Evolutionary conservation across 2,797 vertebrate genomes (phyloP).

Genomic region (Myotis pilosus): DNA sequence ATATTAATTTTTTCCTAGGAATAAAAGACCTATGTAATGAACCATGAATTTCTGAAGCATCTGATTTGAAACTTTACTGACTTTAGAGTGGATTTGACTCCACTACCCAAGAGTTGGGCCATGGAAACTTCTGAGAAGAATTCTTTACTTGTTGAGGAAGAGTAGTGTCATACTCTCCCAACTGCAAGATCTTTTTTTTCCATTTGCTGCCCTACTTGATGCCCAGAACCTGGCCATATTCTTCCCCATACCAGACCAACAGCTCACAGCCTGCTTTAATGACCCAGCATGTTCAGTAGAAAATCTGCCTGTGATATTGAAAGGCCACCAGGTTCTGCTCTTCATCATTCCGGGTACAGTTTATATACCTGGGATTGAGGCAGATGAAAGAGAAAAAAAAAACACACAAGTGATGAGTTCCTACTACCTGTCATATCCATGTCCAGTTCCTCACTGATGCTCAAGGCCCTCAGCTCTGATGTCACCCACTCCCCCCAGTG

Average conservation of each 20-base stretch:
- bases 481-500: not conserved
- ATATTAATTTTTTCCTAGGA: not conserved
- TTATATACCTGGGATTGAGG: constrained; percentile 78
- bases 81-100: not conserved
- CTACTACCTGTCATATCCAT: too few relatives aligned
- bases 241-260: constrained; percentile 82
- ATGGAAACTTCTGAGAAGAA: not conserved
- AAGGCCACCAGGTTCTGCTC: constrained; percentile 40
- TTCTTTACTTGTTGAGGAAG: not conserved
- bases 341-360: constrained; percentile 79
- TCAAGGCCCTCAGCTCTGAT: rapidly evolving
- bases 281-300: too few relatives aligned
- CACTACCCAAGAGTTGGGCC: not conserved
- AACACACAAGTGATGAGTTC: not conserved
- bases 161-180: not conserved
- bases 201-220: constrained; percentile 75
- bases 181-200: not conserved
- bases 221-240: constrained; percentile 78
- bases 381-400: not conserved
- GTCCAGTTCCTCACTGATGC: too few relatives aligned
- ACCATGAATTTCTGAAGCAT: not conserved
- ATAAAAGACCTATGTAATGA: not conserved
- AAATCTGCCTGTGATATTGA: too few relatives aligned
- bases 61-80: not conserved
- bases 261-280: constrained; percentile 50